phyloP scores from a whole-genome alignment of 2,113 vertebrate species.

The Serinus canaria region DNA sequence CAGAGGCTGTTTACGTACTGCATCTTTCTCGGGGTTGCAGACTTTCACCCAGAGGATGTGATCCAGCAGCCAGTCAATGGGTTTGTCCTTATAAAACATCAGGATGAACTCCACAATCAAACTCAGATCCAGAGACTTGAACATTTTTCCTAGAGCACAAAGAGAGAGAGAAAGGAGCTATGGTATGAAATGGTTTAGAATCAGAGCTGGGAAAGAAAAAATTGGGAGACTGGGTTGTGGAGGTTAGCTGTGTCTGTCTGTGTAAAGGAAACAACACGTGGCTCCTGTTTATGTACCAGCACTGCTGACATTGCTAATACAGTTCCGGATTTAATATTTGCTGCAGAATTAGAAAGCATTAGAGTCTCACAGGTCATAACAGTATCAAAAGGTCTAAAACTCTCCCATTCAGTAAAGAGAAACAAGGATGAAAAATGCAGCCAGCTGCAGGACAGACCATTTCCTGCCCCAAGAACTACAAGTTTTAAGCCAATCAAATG shows the following conservation, averaged over 20 bases:
- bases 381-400: constrained; percentile 40
- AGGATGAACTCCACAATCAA: constrained; percentile 98
- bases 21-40: constrained; percentile 98
- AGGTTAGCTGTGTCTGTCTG: neutral
- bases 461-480: constrained; percentile 1
- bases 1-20: constrained; percentile 75
- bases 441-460: constrained; percentile 25
- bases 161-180: neutral
- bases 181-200: neutral
- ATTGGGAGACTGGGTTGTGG: neutral
- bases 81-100: constrained; percentile 99
- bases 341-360: constrained; percentile 2
- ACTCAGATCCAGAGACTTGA: constrained; percentile 94
- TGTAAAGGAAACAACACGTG: neutral
- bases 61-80: constrained; percentile 98
- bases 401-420: neutral
- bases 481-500: constrained; percentile 27
- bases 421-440: constrained; percentile 17
- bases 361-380: neutral
- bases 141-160: constrained; percentile 89
- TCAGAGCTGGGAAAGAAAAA: neutral
- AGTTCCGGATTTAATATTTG: neutral
- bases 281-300: neutral
- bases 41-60: constrained; percentile 99
- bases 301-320: neutral